These are phyloP conservation scores for Diarsia brunnea DNA, from an alignment of 2,888 invertebrate genomes.

Conservation along the genomic window DNA sequence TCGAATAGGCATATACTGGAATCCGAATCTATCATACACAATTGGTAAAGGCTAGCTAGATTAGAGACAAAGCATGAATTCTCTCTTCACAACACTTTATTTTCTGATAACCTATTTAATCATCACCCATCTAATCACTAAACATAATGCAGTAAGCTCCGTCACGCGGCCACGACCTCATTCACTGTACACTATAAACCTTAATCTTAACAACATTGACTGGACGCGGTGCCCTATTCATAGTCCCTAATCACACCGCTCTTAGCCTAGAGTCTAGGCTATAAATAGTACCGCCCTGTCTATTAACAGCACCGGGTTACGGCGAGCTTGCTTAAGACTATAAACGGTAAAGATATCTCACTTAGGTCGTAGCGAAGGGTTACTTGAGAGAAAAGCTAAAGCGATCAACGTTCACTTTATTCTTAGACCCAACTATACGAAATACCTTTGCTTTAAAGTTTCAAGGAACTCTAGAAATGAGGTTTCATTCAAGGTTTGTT, in stretches of 20 bases:
- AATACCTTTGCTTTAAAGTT: background rate
- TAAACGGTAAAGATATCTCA: background rate
- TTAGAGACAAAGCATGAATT: background rate
- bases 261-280: constrained; percentile 12
- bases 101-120: background rate
- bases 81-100: background rate
- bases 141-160: background rate
- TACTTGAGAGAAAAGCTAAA: constrained; percentile 9
- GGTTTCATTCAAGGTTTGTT: background rate
- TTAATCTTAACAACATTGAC: constrained; percentile 6
- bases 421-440: background rate
- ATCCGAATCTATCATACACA: background rate
- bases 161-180: background rate
- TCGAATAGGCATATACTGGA: background rate
- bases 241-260: constrained; percentile 1
- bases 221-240: constrained; percentile 18
- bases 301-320: constrained; percentile 14
- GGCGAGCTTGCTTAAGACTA: background rate
- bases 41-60: background rate
- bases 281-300: constrained; percentile 33
- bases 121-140: background rate
- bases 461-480: background rate
- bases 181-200: background rate
- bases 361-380: background rate
- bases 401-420: background rate